phyloP scores from a whole-genome alignment of 2,113 vertebrate genomes.

The Otocyon megalotis region DNA sequence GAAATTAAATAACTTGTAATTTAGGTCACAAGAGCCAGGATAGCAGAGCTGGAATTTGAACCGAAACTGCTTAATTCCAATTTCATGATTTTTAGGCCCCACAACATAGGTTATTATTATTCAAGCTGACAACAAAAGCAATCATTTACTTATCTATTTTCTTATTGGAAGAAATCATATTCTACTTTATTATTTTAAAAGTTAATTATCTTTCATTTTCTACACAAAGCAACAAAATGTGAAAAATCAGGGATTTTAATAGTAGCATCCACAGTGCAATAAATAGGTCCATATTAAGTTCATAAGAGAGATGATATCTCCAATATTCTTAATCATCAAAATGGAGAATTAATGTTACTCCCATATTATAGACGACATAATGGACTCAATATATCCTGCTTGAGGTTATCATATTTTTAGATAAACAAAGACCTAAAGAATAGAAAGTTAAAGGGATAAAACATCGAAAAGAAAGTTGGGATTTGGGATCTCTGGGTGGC shows the following conservation, averaged over 20 bases:
- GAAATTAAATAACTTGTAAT: neutral
- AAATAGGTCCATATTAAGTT: neutral
- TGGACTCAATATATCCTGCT: neutral
- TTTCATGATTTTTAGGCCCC: neutral
- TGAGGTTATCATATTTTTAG: neutral
- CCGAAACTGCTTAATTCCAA: neutral
- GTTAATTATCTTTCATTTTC: slow-evolving; percentile 51
- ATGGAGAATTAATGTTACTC: neutral
- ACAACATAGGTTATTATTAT: neutral
- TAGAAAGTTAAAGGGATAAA: neutral
- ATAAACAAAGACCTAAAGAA: neutral
- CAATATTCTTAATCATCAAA: neutral
- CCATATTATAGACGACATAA: neutral
- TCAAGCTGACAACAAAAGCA: slow-evolving; percentile 6
- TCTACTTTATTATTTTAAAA: slow-evolving; percentile 28
- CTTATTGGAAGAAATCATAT: neutral
- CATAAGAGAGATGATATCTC: neutral
- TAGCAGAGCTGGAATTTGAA: neutral
- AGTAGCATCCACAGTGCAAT: neutral
- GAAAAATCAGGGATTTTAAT: slow-evolving; percentile 20
- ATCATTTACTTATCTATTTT: neutral
- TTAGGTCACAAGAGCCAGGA: neutral
- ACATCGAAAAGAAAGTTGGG: neutral
- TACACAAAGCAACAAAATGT: slow-evolving; percentile 30
- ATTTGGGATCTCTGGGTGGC: too few species aligned